Percentiles rank a stretch among this genome's conserved stretches.
Conservation (phyloP, 2,113 vertebrate genomes). For the Ellobius talpinus region DNA sequence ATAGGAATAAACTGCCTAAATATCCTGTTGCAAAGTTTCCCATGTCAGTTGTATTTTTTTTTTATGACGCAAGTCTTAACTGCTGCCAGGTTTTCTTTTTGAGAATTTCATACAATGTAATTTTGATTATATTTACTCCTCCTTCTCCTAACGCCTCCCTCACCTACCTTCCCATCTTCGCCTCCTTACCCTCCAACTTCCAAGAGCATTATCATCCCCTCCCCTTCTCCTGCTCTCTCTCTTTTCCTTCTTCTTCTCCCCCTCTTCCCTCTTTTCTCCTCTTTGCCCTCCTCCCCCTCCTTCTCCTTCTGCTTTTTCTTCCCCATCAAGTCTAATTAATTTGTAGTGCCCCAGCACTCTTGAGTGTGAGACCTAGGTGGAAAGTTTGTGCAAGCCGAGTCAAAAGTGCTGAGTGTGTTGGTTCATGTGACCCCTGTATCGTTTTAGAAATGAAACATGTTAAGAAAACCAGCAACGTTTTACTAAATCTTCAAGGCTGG, state of each 20-base stretch:
- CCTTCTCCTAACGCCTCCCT: background rate
- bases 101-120: background rate
- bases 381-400: background rate
- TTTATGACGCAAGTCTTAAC: background rate
- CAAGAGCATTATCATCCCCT: background rate
- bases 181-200: too few species aligned
- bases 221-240: background rate
- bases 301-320: background rate
- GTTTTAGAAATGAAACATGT: slow-evolving; percentile 25
- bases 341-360: too few species aligned
- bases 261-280: background rate
- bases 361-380: background rate
- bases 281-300: too few species aligned
- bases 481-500: background rate
- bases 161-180: background rate
- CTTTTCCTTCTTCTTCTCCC: too few species aligned
- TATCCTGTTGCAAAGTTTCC: background rate
- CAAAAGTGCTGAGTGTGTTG: background rate
- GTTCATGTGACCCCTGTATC: background rate
- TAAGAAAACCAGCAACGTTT: background rate
- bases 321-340: background rate
- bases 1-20: background rate
- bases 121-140: background rate
- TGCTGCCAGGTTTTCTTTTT: background rate
- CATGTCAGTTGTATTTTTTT: background rate